phyloP scores from a whole-genome alignment of 2,888 invertebrate species.

The Psylliodes chrysocephalus region DNA sequence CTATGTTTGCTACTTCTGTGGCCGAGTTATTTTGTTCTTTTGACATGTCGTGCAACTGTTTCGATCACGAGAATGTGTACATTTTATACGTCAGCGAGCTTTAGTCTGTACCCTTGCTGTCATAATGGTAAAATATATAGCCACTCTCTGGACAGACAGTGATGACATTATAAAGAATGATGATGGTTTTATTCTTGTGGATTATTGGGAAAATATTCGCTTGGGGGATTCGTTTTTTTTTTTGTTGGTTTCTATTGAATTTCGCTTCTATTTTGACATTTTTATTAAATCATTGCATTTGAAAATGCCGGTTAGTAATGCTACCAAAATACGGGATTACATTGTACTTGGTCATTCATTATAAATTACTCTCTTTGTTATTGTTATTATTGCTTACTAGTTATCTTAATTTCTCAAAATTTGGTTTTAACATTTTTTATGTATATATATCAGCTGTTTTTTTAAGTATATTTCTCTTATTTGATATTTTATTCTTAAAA shows the following conservation, averaged over 20 bases:
- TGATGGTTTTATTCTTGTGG: neutral
- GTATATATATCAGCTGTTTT: too few species aligned
- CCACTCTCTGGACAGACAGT: constrained; percentile 7
- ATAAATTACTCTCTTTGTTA: too few species aligned
- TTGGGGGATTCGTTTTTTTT: neutral
- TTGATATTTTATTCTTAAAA: too few species aligned
- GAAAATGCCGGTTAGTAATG: too few species aligned
- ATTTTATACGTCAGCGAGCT: constrained; percentile 13
- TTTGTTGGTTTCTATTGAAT: neutral
- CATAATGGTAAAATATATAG: constrained; percentile 9
- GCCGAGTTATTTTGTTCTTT: constrained; percentile 12
- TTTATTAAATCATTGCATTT: too few species aligned
- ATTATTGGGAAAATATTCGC: neutral
- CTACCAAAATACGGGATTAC: too few species aligned
- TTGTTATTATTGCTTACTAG: too few species aligned
- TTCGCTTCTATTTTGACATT: too few species aligned
- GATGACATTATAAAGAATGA: constrained; percentile 1
- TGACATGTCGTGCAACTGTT: constrained; percentile 18
- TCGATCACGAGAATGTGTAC: constrained; percentile 20
- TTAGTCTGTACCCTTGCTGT: constrained; percentile 2
- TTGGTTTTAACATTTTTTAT: too few species aligned
- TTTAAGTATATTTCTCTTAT: too few species aligned
- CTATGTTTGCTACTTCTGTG: constrained; percentile 16
- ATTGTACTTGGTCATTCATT: too few species aligned
- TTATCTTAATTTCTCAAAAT: too few species aligned